Percentiles rank a stretch among this genome's conserved stretches.
Evolutionary conservation across 2,113 vertebrate species (phyloP).

Genomic region (Limanda limanda): DNA sequence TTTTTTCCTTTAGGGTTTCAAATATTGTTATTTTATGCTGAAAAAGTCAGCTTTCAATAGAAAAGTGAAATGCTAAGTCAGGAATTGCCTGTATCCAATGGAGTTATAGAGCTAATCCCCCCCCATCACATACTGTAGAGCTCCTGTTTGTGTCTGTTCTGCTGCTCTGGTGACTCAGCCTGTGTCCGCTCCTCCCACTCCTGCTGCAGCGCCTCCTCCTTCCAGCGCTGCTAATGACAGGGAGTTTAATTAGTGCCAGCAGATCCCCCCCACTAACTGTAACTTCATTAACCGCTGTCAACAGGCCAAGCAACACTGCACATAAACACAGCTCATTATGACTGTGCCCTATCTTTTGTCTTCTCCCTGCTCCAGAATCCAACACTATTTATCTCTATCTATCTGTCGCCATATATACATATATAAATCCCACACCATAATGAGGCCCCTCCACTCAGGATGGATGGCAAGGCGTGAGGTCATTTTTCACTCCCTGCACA

Average conservation of each 20-base stretch:
- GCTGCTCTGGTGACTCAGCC: conserved; percentile 66
- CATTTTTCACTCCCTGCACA: conserved; percentile 69
- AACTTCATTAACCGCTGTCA: conserved; percentile 84
- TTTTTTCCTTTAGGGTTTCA: conserved; percentile 9
- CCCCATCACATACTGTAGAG: conserved; percentile 12
- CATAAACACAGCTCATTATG: conserved; percentile 84
- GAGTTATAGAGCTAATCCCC: conserved; percentile 41
- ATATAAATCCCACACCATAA: conserved; percentile 68
- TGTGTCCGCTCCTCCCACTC: conserved; percentile 58
- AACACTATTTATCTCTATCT: conserved; percentile 56
- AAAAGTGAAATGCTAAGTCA: conserved; percentile 56
- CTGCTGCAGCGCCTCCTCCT: conserved; percentile 74
- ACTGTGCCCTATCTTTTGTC: conserved; percentile 70
- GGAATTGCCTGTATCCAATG: conserved; percentile 17
- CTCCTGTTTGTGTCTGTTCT: conserved; percentile 38
- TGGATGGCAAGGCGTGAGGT: conserved; percentile 60
- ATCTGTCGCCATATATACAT: conserved; percentile 41
- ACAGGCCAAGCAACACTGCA: conserved; percentile 80
- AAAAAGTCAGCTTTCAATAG: conserved; percentile 20
- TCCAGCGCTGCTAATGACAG: conserved; percentile 87
- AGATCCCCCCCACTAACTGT: conserved; percentile 77
- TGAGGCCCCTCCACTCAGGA: conserved; percentile 64
- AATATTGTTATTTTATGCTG: conserved; percentile 26
- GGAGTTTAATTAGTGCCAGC: conserved; percentile 86
- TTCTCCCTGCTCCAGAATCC: conserved; percentile 57